These are phyloP conservation scores for Nycticebus coucang DNA, from an alignment of 2,113 vertebrate genomes.

Conservation along the genomic window DNA sequence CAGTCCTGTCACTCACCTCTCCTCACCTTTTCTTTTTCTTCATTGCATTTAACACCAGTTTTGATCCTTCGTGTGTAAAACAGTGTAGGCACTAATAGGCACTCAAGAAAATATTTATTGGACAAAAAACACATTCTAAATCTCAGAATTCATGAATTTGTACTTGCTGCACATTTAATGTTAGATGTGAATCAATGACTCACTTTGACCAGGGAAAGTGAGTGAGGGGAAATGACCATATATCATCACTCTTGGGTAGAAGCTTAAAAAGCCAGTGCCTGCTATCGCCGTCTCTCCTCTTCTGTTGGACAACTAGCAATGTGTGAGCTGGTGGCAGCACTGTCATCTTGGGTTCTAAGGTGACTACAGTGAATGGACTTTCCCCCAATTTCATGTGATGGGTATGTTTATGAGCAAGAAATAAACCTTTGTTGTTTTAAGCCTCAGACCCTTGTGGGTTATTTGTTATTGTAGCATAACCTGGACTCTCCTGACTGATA, in stretches of 20 bases:
- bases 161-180: neutral
- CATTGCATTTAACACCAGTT: neutral
- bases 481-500: neutral
- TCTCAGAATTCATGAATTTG: neutral
- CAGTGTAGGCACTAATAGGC: neutral
- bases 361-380: neutral
- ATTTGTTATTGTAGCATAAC: constrained; percentile 3
- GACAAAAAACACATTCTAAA: neutral
- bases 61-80: neutral
- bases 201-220: neutral
- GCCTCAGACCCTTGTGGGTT: neutral
- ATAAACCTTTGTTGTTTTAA: neutral
- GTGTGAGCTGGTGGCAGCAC: neutral
- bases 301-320: neutral
- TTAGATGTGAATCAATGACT: neutral
- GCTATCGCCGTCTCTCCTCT: neutral
- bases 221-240: neutral
- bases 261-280: neutral
- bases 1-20: neutral
- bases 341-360: neutral
- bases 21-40: neutral
- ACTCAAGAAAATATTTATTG: neutral
- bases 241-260: neutral
- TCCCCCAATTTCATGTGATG: neutral
- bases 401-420: neutral